Conservation (phyloP, 2,797 vertebrate genomes). For the Fundulus diaphanus region DNA sequence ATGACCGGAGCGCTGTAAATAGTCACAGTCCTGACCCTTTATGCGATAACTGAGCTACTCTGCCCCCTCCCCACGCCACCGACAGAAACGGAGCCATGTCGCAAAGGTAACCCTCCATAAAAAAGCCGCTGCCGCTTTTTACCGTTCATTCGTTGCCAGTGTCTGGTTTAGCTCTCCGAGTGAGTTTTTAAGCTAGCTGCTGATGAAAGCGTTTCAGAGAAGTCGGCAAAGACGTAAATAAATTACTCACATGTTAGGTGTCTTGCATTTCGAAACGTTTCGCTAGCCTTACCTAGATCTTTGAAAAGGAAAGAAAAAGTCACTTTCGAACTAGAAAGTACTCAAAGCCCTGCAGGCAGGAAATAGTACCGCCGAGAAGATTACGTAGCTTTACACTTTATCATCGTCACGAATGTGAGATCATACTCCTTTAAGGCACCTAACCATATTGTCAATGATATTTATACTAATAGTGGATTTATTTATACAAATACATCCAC, state of each 20-base stretch:
- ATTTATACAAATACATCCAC: not conserved
- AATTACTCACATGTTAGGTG: not conserved
- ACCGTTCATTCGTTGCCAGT: not conserved
- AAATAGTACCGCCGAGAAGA: not conserved
- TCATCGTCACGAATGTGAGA: no score
- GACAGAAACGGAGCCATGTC: constrained; percentile 52
- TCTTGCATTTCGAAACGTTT: not conserved
- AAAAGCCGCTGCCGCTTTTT: not conserved
- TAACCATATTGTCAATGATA: no score
- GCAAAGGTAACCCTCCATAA: constrained; percentile 66
- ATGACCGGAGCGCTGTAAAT: not conserved
- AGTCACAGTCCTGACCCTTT: not conserved
- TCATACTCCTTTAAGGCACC: no score
- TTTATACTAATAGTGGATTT: no score
- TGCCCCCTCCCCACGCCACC: not conserved
- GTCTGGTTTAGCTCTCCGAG: not conserved
- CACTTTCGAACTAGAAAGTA: not conserved
- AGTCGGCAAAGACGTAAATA: not conserved
- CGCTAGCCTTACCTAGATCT: not conserved
- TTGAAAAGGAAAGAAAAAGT: not conserved
- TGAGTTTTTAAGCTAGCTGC: not conserved
- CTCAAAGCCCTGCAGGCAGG: not conserved
- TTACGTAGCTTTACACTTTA: no score
- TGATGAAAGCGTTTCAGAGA: not conserved
- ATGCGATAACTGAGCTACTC: not conserved